Conservation (phyloP, 30 jellyfish, hydroid and myxozoan species). For the Hydractinia symbiolongicarpus region DNA sequence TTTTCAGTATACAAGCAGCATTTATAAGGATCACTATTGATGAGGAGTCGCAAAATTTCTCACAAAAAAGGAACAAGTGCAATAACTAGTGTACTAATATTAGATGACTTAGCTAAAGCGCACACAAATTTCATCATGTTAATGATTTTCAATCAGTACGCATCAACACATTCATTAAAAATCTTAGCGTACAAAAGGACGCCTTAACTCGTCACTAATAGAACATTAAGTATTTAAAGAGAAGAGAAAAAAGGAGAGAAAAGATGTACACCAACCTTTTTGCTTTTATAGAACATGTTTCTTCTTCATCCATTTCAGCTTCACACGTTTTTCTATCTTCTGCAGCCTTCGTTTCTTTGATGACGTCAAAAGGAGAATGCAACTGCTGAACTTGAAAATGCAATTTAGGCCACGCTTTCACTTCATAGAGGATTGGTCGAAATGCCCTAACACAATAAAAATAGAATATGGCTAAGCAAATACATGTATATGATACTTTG, state of each 20-base stretch:
- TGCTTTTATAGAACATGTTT: conserved; percentile 1
- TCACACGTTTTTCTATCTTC: background rate
- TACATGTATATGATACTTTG: too few species aligned
- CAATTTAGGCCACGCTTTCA: background rate
- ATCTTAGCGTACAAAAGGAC: too few species aligned
- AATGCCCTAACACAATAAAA: background rate
- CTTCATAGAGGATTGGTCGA: background rate
- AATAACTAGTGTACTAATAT: too few species aligned
- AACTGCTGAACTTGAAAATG: background rate
- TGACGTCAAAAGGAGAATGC: conserved; percentile 9
- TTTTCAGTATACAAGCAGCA: too few species aligned
- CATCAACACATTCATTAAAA: too few species aligned
- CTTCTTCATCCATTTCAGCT: conserved; percentile 13
- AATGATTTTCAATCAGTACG: too few species aligned
- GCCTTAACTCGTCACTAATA: background rate
- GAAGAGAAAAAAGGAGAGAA: background rate
- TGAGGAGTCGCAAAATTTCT: too few species aligned
- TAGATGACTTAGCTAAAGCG: too few species aligned
- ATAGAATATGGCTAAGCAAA: too few species aligned
- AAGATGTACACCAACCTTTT: background rate
- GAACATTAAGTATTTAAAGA: background rate
- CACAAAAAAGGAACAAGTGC: too few species aligned
- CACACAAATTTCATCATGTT: too few species aligned
- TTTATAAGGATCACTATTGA: too few species aligned
- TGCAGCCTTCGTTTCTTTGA: background rate